Evolutionary conservation across 1,140 invertebrate species (phyloP).

Genomic region (Drosophila biarmipes): DNA sequence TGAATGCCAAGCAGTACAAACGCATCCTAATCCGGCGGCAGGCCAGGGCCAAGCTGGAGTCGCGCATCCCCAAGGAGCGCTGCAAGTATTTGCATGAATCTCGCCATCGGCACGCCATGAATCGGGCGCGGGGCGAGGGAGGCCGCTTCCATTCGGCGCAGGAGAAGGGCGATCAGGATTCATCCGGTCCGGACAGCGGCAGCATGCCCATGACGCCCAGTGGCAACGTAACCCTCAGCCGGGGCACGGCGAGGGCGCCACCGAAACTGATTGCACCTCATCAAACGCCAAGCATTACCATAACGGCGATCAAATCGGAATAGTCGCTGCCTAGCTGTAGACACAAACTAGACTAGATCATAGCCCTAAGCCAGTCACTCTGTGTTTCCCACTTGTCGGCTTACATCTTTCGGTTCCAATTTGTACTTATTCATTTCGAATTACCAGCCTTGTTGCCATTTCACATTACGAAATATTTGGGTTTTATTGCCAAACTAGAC

Average conservation of each 20-base stretch:
- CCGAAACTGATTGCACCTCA: conserved; percentile 83
- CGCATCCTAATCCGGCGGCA: conserved; percentile 95
- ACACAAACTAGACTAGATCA: conserved; percentile 9
- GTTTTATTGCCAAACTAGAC: background rate
- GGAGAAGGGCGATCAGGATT: conserved; percentile 60
- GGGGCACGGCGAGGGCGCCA: conserved; percentile 64
- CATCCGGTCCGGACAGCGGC: conserved; percentile 47
- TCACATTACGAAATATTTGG: background rate
- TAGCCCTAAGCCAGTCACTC: conserved; percentile 36
- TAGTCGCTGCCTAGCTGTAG: conserved; percentile 16
- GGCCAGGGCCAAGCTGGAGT: conserved; percentile 95
- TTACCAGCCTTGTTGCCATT: background rate
- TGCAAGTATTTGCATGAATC: conserved; percentile 99
- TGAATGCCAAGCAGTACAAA: conserved; percentile 99
- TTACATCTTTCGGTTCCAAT: conserved; percentile 16
- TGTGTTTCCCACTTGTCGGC: conserved; percentile 15
- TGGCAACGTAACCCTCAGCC: conserved; percentile 51
- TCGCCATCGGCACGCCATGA: conserved; percentile 98
- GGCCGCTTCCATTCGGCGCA: conserved; percentile 95
- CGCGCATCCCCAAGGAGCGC: conserved; percentile 98
- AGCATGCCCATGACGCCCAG: conserved; percentile 46
- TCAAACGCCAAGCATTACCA: conserved; percentile 80
- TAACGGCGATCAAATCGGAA: conserved; percentile 80
- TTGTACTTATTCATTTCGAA: conserved; percentile 49
- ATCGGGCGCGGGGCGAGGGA: conserved; percentile 97